Evolutionary conservation across 2,797 vertebrate species (phyloP).

Genomic region (Phylloscopus collybita): DNA sequence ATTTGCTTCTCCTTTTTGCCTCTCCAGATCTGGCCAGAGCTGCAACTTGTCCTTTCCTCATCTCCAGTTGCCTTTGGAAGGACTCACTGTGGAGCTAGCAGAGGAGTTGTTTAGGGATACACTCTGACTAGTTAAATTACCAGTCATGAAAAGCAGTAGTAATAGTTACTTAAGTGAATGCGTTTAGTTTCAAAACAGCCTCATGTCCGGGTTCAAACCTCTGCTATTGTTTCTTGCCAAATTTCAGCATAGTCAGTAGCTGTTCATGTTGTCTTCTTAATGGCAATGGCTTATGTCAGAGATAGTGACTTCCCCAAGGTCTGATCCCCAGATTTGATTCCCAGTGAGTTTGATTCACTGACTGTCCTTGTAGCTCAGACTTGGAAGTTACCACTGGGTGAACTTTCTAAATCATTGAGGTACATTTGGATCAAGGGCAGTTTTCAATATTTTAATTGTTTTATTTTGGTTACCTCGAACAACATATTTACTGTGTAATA

Average conservation of each 20-base stretch:
- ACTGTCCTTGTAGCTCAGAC: not conserved
- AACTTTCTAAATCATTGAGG: not conserved
- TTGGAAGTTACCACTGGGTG: not conserved
- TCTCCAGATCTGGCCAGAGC: not conserved
- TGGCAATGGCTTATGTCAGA: not conserved
- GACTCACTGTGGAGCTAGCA: not conserved
- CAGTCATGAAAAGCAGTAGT: not conserved
- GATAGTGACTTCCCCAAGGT: not conserved
- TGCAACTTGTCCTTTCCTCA: not conserved
- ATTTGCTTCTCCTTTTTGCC: not conserved
- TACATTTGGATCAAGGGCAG: not conserved
- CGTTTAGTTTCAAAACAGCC: not conserved
- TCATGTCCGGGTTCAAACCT: not conserved
- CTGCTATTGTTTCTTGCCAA: not conserved
- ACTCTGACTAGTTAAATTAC: not conserved
- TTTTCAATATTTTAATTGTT: not conserved
- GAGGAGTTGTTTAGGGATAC: not conserved
- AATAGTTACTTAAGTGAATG: not conserved
- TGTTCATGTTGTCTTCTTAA: not conserved
- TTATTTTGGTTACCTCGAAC: not conserved
- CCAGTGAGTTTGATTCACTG: not conserved
- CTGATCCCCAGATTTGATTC: not conserved
- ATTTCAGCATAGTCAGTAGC: not conserved
- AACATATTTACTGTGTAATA: not conserved
- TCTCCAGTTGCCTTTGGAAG: not conserved